Base-by-base conservation (phyloP, 2,113 vertebrate genomes). In the Natator depressus region DNA sequence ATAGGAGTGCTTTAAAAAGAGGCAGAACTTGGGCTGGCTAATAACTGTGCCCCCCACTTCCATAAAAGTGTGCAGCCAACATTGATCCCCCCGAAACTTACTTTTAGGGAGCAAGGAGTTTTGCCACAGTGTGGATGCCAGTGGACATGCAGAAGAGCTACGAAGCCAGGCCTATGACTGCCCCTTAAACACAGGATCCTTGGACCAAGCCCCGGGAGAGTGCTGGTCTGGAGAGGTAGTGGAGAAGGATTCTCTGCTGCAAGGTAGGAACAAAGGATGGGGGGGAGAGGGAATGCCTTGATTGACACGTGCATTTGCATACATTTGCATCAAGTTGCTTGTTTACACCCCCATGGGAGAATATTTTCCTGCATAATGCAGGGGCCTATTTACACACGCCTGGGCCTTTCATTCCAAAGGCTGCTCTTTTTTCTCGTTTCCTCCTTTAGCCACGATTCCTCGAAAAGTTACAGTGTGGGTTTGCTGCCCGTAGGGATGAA, bases 21-120 rank as follows among this genome's bases (percentile, higher is more conserved):
- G 25, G n/a, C 3, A 84, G 54, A 42, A 62, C 59, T 65, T 59
- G 47, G 72, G 85, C 6, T 69, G 54, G 42, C 85, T 91, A 82
- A n/a, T 55, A 80, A 20, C 53, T 1, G 0, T 29, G 19, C 0
- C 51, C 78, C 25, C n/a, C 10, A 1, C 0, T 69, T 79, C 78
- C 51, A 2, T 47, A 59, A n/a, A 13, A 19, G 35, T 20, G 65
- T 69, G 35, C 65, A 69, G 65, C 17, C 65, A 69, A 69, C 65
- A 38, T 38, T 17, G 65, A 38, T 29, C 57, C 35, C 35, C 31
- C 35, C 65, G 4, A 20, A 2, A 35, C 16, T n/a, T 17, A 69
- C 65, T n/a, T 69, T n/a, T 35, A 19, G 14, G 47, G 62, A 55
- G 55, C 12, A 22, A 4, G 4, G 51, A 54, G 62, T 50, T 3